Evolutionary conservation across 2,888 invertebrate genomes (phyloP), one percentile per base, ranked within the genome.

Genomic region (Odontothrips loti): DNA sequence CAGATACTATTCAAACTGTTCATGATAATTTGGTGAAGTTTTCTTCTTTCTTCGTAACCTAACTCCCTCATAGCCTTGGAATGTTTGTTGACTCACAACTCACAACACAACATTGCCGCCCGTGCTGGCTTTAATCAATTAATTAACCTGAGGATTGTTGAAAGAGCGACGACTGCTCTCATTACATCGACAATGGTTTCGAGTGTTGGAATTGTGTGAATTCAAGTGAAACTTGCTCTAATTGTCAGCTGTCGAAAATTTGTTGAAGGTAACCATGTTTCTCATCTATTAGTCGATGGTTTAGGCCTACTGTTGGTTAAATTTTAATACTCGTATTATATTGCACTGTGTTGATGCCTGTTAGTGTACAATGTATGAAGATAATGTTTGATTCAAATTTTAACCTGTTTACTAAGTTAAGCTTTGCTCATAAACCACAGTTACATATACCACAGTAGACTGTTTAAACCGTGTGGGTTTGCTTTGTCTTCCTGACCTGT

Each of bases 41-140:
- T 17, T 11, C n/a, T 15, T 58, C 2, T 17, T 10, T 58, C 6
- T n/a, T n/a, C n/a, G n/a, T n/a, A n/a, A n/a, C n/a, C 6, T 15
- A 20, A n/a, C 17, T 58, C 58, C 17, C 51, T 17, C 58, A 27
- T 75, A 75, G 68, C 68, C 68, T 75, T 75, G 68, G 68, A 75
- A 75, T 75, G 68, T 23, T 75, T 75, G 68, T 23, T 75, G n/a
- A 75, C 23, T 75, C 23, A 23, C 12, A 23, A 58, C 20, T 58
- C 58, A 58, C 15, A 58, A 58, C 58, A 58, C 15, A 58, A 58
- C 58, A 58, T 8, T 58, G 17, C 58, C 58, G 58, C 17, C 58
- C 20, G 58, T 20, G 58, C 58, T n/a, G 10, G 58, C n/a, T 58
- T 58, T 58, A 20, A 17, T 58, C n/a, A 17, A 51, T 51, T 6